Percentiles rank a stretch among this genome's conserved stretches.
Evolutionary conservation across 2,113 vertebrate genomes (phyloP).

Genomic region (Macrotis lagotis): DNA sequence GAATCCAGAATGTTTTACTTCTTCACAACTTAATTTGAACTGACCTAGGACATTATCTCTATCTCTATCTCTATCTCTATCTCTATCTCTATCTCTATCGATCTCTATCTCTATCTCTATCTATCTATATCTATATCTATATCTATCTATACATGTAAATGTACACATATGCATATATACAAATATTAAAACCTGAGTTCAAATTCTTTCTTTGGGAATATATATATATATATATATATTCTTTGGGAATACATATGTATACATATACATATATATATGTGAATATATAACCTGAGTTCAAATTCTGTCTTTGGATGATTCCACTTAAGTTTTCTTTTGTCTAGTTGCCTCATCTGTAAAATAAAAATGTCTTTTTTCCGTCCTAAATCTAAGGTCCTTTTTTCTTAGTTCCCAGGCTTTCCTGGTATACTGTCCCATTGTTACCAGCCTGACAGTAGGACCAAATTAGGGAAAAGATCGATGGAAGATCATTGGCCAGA

Average conservation of each 20-base stretch:
- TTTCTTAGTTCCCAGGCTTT: not conserved
- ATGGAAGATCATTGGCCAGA: conserved; percentile 43
- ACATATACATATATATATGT: too few relatives aligned
- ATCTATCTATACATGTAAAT: too few relatives aligned
- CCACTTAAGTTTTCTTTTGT: conserved; percentile 35
- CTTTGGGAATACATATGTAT: too few relatives aligned
- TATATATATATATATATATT: too few relatives aligned
- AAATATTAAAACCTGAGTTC: too few relatives aligned
- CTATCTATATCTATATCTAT: too few relatives aligned
- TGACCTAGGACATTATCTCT: too few relatives aligned
- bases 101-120: too few relatives aligned
- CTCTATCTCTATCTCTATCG: too few relatives aligned
- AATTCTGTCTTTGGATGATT: conserved; percentile 57
- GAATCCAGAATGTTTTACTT: conserved; percentile 59
- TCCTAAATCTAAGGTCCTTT: not conserved
- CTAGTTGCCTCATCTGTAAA: not conserved
- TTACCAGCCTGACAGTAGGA: conserved; percentile 61
- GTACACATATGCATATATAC: too few relatives aligned
- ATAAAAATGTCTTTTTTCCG: not conserved
- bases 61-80: too few relatives aligned
- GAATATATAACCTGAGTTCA: not conserved
- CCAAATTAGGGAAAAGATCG: conserved; percentile 70
- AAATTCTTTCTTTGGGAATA: too few relatives aligned
- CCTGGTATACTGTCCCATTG: conserved; percentile 31
- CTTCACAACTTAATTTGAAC: conserved; percentile 57